Evolutionary conservation across 2,113 vertebrate species (phyloP), one percentile per base, ranked within the genome.

Genomic region (Salminus brasiliensis): DNA sequence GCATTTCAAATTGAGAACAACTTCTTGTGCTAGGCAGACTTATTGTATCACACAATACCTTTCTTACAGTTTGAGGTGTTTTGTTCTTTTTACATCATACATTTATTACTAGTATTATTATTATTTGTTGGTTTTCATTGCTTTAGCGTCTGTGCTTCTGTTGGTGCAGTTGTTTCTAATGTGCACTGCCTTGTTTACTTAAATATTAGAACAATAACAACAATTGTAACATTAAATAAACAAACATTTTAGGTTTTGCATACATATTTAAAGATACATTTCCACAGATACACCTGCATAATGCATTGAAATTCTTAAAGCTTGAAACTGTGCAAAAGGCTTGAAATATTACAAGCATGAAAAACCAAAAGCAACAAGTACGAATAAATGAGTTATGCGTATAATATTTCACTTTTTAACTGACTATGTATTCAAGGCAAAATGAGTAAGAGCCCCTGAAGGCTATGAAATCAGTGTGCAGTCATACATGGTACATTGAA

Each of bases 361-460:
- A 43, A 32, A 66, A 16, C n/a, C n/a, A n/a, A n/a, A n/a, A n/a
- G n/a, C n/a, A 68, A 45, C 41, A 25, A 60, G 27, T 73, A 66
- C 80, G 60, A 81, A 16, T 67, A 74, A 79, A 36, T n/a, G 78
- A 36, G 76, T 74, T 36, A 82, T 3, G 76, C 30, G 78, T 74
- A 76, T 39, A 80, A 59, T 81, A 69, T 84, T 57, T 70, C 12
- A 43, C 30, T 66, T 45, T 57, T 39, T 76, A 67, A 78, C 49
- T 23, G 13, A 66, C 76, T 84, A 77, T 18, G 85, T 70, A 81
- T 55, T 86, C 81, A 91, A 92, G 90, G 90, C 88, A 89, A 88
- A 83, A 59, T 86, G 82, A 85, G 85, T 89, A 86, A 84, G 39
- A 53, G 84, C 84, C 83, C 74, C 72, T 78, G 88, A 89, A 91